Percentiles rank a stretch among this genome's conserved stretches.
Conservation (phyloP, 23 tunicate species). For the Trididemnum clinides region DNA sequence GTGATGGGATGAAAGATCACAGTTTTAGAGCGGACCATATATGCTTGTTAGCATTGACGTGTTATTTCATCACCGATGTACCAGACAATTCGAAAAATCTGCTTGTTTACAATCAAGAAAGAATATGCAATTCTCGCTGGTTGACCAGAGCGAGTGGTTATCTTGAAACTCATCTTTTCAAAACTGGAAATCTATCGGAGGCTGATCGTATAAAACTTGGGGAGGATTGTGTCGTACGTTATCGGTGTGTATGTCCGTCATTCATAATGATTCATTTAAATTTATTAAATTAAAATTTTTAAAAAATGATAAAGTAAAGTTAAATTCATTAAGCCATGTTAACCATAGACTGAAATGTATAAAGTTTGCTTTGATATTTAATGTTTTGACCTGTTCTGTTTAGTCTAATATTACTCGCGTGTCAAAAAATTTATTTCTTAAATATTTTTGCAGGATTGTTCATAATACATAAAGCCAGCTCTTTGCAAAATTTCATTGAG, state of each 20-base stretch:
- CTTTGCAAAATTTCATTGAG: too few relatives aligned
- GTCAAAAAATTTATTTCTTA: too few relatives aligned
- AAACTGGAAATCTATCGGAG: background rate
- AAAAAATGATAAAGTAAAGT: too few relatives aligned
- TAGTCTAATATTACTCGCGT: too few relatives aligned
- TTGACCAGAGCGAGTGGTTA: background rate
- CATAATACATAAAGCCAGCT: too few relatives aligned
- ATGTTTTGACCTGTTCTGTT: too few relatives aligned
- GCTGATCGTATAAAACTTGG: background rate
- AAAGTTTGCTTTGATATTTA: too few relatives aligned
- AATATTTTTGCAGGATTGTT: too few relatives aligned
- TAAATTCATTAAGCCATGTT: too few relatives aligned
- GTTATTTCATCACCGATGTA: background rate
- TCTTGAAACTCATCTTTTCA: conserved; percentile 1
- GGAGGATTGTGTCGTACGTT: conserved; percentile 4
- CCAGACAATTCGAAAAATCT: conserved; percentile 8
- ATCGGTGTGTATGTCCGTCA: conserved; percentile 14
- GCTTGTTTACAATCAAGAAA: background rate
- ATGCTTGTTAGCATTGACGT: conserved; percentile 12
- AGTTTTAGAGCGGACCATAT: background rate
- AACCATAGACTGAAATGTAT: too few relatives aligned
- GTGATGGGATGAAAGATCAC: background rate
- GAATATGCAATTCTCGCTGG: conserved; percentile 16
- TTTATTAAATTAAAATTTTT: too few relatives aligned
- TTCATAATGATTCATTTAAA: conserved; percentile 17